phyloP scores from a whole-genome alignment of 2,113 vertebrate genomes.

The Mustela lutreola region DNA sequence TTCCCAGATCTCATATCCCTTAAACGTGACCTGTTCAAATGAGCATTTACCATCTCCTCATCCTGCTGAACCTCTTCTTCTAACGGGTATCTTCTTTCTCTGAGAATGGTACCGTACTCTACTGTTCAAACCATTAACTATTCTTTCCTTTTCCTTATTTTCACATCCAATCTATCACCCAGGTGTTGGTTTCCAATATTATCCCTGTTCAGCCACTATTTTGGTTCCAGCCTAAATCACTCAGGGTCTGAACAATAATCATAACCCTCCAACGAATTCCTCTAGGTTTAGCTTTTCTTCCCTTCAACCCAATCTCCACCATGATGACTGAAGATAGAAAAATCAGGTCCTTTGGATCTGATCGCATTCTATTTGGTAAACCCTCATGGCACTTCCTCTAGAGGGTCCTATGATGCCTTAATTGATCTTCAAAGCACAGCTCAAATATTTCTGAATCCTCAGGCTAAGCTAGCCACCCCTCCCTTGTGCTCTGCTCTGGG shows the following conservation, averaged over 20 bases:
- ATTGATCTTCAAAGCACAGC: neutral
- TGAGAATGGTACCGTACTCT: neutral
- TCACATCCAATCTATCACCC: neutral
- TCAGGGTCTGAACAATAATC: neutral
- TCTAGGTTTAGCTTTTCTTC: neutral
- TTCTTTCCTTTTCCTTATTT: neutral
- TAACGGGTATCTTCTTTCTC: neutral
- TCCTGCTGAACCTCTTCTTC: neutral
- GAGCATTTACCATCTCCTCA: neutral
- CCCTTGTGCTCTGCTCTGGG: neutral
- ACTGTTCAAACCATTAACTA: neutral
- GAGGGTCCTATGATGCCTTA: neutral
- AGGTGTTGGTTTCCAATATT: neutral
- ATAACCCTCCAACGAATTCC: neutral
- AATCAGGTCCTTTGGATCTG: neutral
- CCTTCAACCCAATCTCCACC: neutral
- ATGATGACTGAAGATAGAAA: neutral
- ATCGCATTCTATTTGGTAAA: neutral
- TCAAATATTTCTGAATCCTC: neutral
- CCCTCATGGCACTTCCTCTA: neutral
- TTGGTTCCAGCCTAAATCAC: neutral
- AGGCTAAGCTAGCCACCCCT: neutral
- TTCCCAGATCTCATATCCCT: neutral
- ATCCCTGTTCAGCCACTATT: neutral
- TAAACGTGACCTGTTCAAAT: neutral